Evolutionary conservation across 2,797 vertebrate species (phyloP).

Genomic region (Austrolebias charrua): DNA sequence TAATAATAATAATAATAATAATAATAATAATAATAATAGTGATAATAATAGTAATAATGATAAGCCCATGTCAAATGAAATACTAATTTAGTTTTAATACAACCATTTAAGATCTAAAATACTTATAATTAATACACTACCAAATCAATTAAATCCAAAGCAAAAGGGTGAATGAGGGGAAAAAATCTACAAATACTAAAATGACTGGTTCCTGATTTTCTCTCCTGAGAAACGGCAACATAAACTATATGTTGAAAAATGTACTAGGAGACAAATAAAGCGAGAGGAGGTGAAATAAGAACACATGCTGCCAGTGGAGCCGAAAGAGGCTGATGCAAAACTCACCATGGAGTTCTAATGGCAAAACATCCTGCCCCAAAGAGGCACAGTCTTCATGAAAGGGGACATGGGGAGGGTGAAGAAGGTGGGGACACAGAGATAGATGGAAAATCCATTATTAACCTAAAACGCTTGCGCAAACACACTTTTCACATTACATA

Average conservation of each 20-base stretch:
- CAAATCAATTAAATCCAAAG: constrained; percentile 13
- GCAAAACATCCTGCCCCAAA: constrained; percentile 99
- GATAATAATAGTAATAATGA: too few relatives aligned
- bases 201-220: constrained; percentile 18
- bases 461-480: constrained; percentile 73
- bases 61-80: too few relatives aligned
- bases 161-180: constrained; percentile 29
- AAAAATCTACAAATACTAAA: too few relatives aligned
- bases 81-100: constrained; percentile 3
- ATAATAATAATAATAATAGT: too few relatives aligned
- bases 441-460: constrained; percentile 90
- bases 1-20: too few relatives aligned
- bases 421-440: constrained; percentile 79
- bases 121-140: constrained; percentile 7
- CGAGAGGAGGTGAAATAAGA: constrained; percentile 54
- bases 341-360: constrained; percentile 99
- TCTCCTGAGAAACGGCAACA: constrained; percentile 30
- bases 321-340: constrained; percentile 75
- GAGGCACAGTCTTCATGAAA: constrained; percentile 95
- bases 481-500: constrained; percentile 73
- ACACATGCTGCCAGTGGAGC: constrained; percentile 79
- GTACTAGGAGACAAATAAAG: constrained; percentile 63
- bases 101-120: constrained; percentile 1
- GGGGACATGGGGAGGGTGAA: constrained; percentile 25
- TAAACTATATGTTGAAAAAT: constrained; percentile 54